Evolutionary conservation across 2,113 vertebrate species (phyloP), one percentile per base, ranked within the genome.

Genomic region (Saimiri boliviensis): DNA sequence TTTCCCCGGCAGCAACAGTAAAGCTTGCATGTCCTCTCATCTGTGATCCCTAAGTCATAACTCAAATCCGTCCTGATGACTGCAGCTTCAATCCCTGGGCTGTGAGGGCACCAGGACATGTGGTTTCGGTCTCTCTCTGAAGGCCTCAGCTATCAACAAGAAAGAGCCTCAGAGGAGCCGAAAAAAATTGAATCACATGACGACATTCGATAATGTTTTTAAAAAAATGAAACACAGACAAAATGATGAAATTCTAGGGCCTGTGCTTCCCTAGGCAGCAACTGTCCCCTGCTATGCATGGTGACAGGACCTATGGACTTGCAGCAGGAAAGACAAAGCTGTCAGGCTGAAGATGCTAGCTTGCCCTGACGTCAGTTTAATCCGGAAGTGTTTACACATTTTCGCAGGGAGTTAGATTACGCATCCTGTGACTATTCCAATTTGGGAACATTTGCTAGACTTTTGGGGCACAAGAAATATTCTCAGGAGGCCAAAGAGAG

Each of bases 61-160:
- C 80, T 93, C 82, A 91, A 96, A 71, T 49, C 97, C 79, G 93
- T 94, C 91, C 91, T n/a, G 17, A 56, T 6, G 96, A 58, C 94
- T 71, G 54, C 70, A 74, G 85, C 82, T n/a, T 70, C 88, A 74
- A 76, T 47, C 90, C 89, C 60, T n/a, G 23, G 35, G 42, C 70
- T 92, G 37, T 40, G 21, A 32, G 42, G 76, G 56, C 86, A 93
- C 58, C 2, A 3, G 93, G 73, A 54, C 77, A 20, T 96, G 81
- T 77, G 90, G 56, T 91, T 81, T 77, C 6, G 14, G 42, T 68
- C 93, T 92, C 80, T 42, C n/a, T 49, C 80, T 49, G 87, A 92
- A 92, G 96, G 49, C 71, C 77, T 95, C 66, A 68, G 95, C 91
- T 92, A 95, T 95, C 97, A 95, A 86, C 96, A 95, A 96, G 91